Conservation (phyloP, 2,797 vertebrate genomes). For the Eulemur albifrons region DNA sequence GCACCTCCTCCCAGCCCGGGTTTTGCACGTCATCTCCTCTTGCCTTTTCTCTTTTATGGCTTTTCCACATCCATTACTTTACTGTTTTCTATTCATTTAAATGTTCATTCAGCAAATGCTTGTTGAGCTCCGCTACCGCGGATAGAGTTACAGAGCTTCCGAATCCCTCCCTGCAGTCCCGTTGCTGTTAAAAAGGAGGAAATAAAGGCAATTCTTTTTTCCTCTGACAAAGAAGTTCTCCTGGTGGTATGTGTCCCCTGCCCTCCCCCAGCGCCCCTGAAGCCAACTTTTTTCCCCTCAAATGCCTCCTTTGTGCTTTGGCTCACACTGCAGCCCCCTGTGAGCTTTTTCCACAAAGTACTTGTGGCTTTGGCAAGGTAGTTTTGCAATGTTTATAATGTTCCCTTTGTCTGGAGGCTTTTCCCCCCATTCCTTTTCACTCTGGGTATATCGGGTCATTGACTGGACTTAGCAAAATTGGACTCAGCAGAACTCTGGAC, state of each 20-base stretch:
- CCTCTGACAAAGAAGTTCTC: not conserved
- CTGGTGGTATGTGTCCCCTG: accelerated
- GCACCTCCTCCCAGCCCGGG: not conserved
- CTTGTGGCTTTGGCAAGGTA: constrained; percentile 29
- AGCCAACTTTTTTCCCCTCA: not conserved
- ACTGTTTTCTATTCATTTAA: not conserved
- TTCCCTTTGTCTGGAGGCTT: not conserved
- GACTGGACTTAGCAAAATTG: not conserved
- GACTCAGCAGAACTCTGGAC: not conserved
- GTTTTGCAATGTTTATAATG: not conserved
- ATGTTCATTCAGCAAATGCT: not conserved
- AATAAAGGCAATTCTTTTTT: not conserved
- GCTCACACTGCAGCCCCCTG: not conserved
- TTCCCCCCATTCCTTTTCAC: not conserved
- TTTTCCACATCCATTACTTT: not conserved
- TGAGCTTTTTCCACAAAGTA: not conserved
- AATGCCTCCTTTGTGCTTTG: not conserved
- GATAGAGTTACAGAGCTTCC: not conserved
- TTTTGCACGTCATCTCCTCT: not conserved
- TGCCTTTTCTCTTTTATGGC: not conserved
- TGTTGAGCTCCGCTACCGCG: accelerated
- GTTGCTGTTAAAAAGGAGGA: not conserved
- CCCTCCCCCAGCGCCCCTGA: not conserved
- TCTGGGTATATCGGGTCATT: accelerated
- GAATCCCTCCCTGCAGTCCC: not conserved